phyloP scores from a whole-genome alignment of 1,140 invertebrate species.

The Leptopilina clavipes region DNA sequence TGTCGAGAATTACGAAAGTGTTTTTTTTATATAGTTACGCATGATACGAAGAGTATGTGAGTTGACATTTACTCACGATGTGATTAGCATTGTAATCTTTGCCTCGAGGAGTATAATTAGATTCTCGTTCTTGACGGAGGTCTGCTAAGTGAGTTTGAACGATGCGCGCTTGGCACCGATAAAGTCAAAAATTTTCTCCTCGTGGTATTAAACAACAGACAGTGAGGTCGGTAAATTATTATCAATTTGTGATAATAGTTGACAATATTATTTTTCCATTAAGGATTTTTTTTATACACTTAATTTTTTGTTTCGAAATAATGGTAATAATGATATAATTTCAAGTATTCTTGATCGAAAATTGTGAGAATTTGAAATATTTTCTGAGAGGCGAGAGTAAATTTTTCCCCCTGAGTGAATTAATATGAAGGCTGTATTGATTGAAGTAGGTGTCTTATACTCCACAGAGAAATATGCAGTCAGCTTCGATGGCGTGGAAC shows the following conservation, averaged over 20 bases:
- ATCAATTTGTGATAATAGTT: background rate
- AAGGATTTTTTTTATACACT: background rate
- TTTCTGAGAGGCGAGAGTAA: background rate
- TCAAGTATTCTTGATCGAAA: too few species aligned
- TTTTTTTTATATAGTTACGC: background rate
- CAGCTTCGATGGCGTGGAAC: conserved; percentile 69
- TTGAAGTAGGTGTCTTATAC: conserved; percentile 73
- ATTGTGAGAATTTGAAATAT: too few species aligned
- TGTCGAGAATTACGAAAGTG: background rate
- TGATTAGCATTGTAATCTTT: conserved; percentile 66
- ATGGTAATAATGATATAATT: too few species aligned
- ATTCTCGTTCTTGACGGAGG: conserved; percentile 58
- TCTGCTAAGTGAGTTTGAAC: conserved; percentile 20
- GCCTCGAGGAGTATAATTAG: conserved; percentile 62
- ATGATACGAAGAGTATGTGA: conserved; percentile 51
- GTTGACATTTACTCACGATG: conserved; percentile 60
- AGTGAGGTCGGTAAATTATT: background rate
- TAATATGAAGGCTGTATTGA: conserved; percentile 65
- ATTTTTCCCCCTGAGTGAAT: background rate
- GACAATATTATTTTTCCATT: background rate
- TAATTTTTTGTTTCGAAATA: background rate
- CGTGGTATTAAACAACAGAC: background rate
- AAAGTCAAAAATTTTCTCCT: background rate
- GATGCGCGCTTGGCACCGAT: conserved; percentile 11
- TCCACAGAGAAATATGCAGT: conserved; percentile 71